Conservation (phyloP, 2,888 invertebrate species). For the Amphipyra berbera region DNA sequence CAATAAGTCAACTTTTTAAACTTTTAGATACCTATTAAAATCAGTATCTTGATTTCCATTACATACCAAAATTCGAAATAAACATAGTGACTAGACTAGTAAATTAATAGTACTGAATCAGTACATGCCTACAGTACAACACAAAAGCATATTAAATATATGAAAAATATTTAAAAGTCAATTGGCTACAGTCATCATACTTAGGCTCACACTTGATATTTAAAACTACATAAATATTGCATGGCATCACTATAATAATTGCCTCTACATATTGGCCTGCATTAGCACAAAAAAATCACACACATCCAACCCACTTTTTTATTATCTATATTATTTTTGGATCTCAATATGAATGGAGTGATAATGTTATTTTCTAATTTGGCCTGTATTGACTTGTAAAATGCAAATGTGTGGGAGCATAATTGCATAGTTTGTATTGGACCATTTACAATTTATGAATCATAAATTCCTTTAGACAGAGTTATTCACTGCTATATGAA, state of each 20-base stretch:
- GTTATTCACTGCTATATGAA: slow-evolving; percentile 15
- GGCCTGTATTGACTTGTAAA: no score
- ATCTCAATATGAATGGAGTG: no score
- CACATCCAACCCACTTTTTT: not conserved
- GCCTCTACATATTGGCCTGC: slow-evolving; percentile 38
- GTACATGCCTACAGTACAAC: slow-evolving; percentile 28
- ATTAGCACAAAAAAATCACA: slow-evolving; percentile 25
- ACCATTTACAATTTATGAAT: slow-evolving; percentile 16
- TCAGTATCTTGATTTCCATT: no score
- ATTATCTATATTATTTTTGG: not conserved
- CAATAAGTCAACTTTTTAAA: no score
- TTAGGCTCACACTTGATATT: slow-evolving; percentile 20
- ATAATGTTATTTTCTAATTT: no score
- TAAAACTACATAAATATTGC: slow-evolving; percentile 24
- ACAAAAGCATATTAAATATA: slow-evolving; percentile 9
- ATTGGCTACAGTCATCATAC: slow-evolving; percentile 8
- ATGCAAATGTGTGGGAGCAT: no score
- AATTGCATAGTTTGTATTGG: no score
- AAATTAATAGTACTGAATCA: slow-evolving; percentile 1
- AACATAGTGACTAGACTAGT: slow-evolving; percentile 31
- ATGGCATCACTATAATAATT: slow-evolving; percentile 23
- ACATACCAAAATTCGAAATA: no score
- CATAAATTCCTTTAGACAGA: slow-evolving; percentile 16
- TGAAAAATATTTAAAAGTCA: slow-evolving; percentile 7
- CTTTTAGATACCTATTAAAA: no score